Base-by-base conservation (phyloP, 2,113 vertebrate genomes). In the Callithrix jacchus region DNA sequence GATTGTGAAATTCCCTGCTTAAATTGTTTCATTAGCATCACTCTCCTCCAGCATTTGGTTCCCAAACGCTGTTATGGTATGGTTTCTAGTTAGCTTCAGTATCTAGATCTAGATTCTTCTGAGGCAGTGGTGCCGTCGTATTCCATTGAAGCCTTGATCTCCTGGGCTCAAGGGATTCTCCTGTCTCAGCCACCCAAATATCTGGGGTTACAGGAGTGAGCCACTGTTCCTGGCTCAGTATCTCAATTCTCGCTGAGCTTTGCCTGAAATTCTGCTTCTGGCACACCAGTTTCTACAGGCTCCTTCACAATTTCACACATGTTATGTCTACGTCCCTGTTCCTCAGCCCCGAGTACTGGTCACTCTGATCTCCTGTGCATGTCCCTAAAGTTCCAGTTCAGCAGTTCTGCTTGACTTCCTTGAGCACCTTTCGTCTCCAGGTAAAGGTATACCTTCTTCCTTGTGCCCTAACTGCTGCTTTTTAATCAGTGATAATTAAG, bases 31-130 rank as follows among this genome's bases (percentile, higher is more conserved):
- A 49, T 54, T 35, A 70, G 6, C 23, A 6, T 54, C 56, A 37
- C 4, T 73, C 86, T 5, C 3, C 0, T 2, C 4, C 3, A 0
- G 1, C 5, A 9, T 35, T 91, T 37, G 18, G 11, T 76, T 95
- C 21, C 12, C 47, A 74, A 80, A 35, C 3, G 11, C 54, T 88
- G 1, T 0, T 74, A 70, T 54, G 13, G 1, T 64, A 0, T 23
- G 17, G n/a, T 66, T 25, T 23, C 9, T 86, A 32, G 1, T 92
- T 82, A 52, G 6, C 66, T 85, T 84, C 16, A 52, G 2, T 76
- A 70, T 8, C 14, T 79, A 73, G 27, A 42, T 1, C 61, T 14
- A 32, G 5, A 14, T 32, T 64, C 27, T 64, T 64, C 61, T 64
- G 12, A 14, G 61, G 61, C 61, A 64, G 61, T 64, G 61, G 10